Evolutionary conservation across 2,113 vertebrate species (phyloP).

Genomic region (Pelvicachromis taeniatus): DNA sequence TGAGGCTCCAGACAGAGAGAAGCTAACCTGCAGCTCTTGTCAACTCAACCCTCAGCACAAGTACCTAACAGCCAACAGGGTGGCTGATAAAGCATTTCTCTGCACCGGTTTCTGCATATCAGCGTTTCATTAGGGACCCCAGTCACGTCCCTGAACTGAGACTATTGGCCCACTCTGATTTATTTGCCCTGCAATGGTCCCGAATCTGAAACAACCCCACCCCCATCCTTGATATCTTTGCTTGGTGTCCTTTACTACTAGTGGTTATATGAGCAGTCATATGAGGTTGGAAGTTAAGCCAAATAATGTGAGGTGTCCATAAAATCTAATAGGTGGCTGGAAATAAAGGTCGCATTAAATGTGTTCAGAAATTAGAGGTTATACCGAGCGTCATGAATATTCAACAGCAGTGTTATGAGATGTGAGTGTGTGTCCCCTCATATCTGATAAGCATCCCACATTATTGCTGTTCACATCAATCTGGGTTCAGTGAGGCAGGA

Average conservation of each 20-base stretch:
- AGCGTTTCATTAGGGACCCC: neutral
- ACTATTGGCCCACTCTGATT: neutral
- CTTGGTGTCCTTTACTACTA: neutral
- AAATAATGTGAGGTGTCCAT: neutral
- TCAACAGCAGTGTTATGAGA: neutral
- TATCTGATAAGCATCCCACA: neutral
- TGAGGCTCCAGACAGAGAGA: neutral
- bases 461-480: neutral
- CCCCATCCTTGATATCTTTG: neutral
- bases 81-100: neutral
- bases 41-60: neutral
- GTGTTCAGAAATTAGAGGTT: neutral
- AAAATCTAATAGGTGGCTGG: neutral
- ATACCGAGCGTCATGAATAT: neutral
- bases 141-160: neutral
- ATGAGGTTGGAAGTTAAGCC: neutral
- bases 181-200: neutral
- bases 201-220: neutral
- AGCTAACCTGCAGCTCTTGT: neutral
- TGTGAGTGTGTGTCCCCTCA: neutral
- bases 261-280: neutral
- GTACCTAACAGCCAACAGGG: neutral
- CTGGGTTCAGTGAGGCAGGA: neutral
- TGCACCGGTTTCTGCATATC: neutral
- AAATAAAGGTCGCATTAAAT: neutral